Percentiles rank a stretch among this genome's conserved stretches.
These are phyloP conservation scores for Drosophila acutilabella DNA, from an alignment of 2,888 invertebrate species.

Conservation along the genomic window DNA sequence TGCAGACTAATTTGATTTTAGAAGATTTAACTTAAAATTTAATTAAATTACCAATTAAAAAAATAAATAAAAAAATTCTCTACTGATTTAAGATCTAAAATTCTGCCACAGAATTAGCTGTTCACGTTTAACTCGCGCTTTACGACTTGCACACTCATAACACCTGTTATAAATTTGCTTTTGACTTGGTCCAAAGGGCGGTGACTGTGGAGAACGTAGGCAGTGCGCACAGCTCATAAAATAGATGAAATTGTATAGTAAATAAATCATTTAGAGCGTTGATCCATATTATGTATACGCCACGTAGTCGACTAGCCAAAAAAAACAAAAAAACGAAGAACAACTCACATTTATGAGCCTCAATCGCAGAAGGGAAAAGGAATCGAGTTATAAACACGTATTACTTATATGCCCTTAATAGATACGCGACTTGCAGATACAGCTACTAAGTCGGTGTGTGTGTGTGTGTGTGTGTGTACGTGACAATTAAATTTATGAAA, in stretches of 20 bases:
- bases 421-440: constrained; percentile 11
- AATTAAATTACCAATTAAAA: too few relatives aligned
- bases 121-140: neutral
- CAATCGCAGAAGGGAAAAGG: constrained; percentile 35
- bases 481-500: constrained; percentile 78
- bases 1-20: too few relatives aligned
- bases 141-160: too few relatives aligned
- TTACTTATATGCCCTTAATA: constrained; percentile 45
- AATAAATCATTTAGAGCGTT: constrained; percentile 71
- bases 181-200: neutral
- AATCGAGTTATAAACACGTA: constrained; percentile 71
- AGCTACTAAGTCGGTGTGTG: constrained; percentile 5
- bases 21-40: too few relatives aligned
- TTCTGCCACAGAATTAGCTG: neutral
- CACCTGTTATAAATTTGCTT: constrained; percentile 2
- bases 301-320: constrained; percentile 38
- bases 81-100: neutral
- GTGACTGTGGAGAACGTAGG: neutral
- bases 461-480: constrained; percentile 54
- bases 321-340: neutral
- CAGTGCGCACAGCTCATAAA: constrained; percentile 43
- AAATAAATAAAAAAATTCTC: too few relatives aligned
- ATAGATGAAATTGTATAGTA: constrained; percentile 70
- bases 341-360: constrained; percentile 50
- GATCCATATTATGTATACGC: constrained; percentile 56